Percentiles rank a stretch among this genome's conserved stretches.
Evolutionary conservation across 1,140 invertebrate species (phyloP).

Genomic region (Oryzaephilus surinamensis): DNA sequence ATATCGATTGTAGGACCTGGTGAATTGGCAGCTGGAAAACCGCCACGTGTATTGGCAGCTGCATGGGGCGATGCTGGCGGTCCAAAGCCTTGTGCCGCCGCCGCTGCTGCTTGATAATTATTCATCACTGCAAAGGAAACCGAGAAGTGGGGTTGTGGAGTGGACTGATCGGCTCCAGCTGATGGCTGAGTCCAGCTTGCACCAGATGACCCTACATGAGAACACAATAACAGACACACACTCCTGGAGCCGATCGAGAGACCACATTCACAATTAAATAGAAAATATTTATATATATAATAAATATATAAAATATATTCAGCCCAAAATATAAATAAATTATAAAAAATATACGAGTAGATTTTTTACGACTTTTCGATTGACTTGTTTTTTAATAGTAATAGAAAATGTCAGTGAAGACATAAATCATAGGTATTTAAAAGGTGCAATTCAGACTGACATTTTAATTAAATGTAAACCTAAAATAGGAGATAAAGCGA

Average conservation of each 20-base stretch:
- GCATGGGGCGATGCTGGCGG: constrained; percentile 56
- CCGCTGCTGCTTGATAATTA: constrained; percentile 80
- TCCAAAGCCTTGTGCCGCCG: constrained; percentile 56
- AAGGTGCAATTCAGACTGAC: too few species aligned
- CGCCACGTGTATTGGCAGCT: constrained; percentile 50
- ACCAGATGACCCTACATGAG: constrained; percentile 26
- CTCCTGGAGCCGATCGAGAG: constrained; percentile 28
- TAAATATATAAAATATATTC: too few species aligned
- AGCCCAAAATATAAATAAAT: too few species aligned
- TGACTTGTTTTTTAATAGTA: too few species aligned
- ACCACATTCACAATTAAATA: constrained; percentile 12
- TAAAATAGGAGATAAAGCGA: too few species aligned
- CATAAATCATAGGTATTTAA: too few species aligned
- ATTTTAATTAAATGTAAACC: too few species aligned
- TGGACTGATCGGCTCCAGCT: constrained; percentile 23
- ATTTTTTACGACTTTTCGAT: too few species aligned
- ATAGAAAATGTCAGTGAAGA: too few species aligned
- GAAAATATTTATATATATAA: neutral
- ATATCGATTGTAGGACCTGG: constrained; percentile 79
- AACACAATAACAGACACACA: constrained; percentile 23
- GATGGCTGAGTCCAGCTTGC: constrained; percentile 27
- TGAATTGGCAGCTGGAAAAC: constrained; percentile 80
- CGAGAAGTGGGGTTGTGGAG: constrained; percentile 27
- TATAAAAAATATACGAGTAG: too few species aligned
- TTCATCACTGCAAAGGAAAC: constrained; percentile 73